These are phyloP conservation scores for Oreochromis niloticus DNA, from an alignment of 2,113 vertebrate genomes.

Conservation along the genomic window DNA sequence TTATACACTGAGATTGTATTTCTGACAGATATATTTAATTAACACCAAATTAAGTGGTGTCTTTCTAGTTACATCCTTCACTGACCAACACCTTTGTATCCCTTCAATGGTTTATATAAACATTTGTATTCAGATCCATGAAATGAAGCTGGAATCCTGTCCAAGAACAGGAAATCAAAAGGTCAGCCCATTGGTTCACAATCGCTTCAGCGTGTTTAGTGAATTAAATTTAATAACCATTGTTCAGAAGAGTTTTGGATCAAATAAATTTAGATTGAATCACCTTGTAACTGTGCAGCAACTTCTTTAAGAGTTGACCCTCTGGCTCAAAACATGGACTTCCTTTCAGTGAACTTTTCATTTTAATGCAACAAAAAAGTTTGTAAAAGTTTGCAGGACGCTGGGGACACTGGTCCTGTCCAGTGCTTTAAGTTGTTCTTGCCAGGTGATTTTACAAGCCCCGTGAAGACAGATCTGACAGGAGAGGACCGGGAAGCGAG, in stretches of 20 bases:
- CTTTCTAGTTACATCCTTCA: background rate
- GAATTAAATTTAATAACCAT: constrained; percentile 21
- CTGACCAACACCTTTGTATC: background rate
- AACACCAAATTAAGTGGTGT: background rate
- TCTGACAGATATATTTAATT: background rate
- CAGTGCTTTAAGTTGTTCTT: constrained; percentile 42
- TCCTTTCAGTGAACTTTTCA: constrained; percentile 39
- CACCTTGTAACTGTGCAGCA: constrained; percentile 9
- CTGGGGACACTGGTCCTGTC: constrained; percentile 25
- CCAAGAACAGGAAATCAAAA: constrained; percentile 13
- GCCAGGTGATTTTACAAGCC: constrained; percentile 63
- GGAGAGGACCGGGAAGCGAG: constrained; percentile 17
- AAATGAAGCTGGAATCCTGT: background rate
- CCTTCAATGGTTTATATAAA: background rate
- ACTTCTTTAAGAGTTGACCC: constrained; percentile 24
- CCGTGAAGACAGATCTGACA: constrained; percentile 59
- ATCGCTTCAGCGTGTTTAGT: constrained; percentile 11
- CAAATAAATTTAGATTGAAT: constrained; percentile 18
- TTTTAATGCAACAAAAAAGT: constrained; percentile 47
- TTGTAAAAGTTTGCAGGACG: constrained; percentile 47
- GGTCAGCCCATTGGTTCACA: background rate
- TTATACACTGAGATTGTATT: background rate
- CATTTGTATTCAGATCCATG: background rate
- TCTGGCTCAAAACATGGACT: background rate
- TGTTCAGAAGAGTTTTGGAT: constrained; percentile 7